Evolutionary conservation across 2,888 invertebrate genomes (phyloP).

Genomic region (Norana najaformis): DNA sequence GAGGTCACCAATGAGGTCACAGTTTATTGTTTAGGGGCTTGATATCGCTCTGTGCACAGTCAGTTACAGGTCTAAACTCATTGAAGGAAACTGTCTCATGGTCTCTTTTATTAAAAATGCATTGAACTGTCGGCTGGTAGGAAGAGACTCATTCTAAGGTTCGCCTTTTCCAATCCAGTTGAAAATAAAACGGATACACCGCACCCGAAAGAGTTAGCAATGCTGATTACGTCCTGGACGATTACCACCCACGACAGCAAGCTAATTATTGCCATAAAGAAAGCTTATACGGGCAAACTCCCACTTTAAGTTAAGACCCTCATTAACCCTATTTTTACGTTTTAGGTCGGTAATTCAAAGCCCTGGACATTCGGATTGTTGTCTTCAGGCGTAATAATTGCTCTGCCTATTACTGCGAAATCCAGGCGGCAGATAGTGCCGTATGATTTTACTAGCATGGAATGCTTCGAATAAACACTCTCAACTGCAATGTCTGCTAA

Average conservation of each 20-base stretch:
- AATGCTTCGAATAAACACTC: neutral
- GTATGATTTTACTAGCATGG: neutral
- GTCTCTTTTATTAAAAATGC: neutral
- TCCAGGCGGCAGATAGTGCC: neutral
- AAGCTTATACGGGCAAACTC: neutral
- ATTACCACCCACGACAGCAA: neutral
- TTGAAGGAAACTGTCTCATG: slow-evolving; percentile 1
- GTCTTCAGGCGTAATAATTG: neutral
- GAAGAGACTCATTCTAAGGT: neutral
- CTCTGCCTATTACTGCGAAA: neutral
- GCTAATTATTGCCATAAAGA: neutral
- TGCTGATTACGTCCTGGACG: neutral
- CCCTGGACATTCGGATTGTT: too few relatives aligned
- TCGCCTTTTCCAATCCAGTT: neutral
- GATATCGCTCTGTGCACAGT: too few relatives aligned
- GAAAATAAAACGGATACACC: neutral
- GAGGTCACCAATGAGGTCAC: slow-evolving; percentile 13
- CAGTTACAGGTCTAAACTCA: neutral
- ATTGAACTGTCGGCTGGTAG: neutral
- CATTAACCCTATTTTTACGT: neutral
- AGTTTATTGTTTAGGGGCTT: neutral
- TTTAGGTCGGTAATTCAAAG: neutral
- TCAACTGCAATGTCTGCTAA: neutral
- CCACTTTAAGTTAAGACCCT: neutral
- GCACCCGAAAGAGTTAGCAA: neutral